These are phyloP conservation scores for Hoplodrina blanda DNA, from an alignment of 2,888 invertebrate species.

Conservation along the genomic window DNA sequence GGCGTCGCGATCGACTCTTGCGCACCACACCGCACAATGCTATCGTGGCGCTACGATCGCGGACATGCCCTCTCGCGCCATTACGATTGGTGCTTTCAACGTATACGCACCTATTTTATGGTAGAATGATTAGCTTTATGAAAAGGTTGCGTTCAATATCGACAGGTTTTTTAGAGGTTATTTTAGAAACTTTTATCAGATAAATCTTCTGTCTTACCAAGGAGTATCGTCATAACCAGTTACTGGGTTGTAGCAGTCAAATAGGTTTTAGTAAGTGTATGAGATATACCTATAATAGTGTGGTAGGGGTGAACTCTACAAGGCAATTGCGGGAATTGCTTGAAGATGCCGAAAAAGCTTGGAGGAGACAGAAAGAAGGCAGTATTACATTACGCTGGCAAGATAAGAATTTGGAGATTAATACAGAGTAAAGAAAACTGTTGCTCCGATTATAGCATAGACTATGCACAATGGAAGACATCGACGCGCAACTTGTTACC, in stretches of 20 bases:
- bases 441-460: neutral
- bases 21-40: slow-evolving; percentile 86
- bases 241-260: too few species aligned
- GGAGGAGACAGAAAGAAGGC: too few species aligned
- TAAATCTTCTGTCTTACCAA: too few species aligned
- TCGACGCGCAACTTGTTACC: too few species aligned
- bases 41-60: slow-evolving; percentile 88
- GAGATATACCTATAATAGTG: too few species aligned
- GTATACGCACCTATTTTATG: slow-evolving; percentile 81
- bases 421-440: neutral
- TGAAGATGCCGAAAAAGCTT: too few species aligned
- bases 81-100: slow-evolving; percentile 85
- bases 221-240: too few species aligned
- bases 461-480: neutral
- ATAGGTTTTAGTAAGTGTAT: too few species aligned
- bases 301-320: too few species aligned
- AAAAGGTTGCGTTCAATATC: slow-evolving; percentile 61
- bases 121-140: slow-evolving; percentile 82
- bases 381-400: too few species aligned
- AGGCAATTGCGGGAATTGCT: too few species aligned
- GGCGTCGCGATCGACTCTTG: slow-evolving; percentile 86
- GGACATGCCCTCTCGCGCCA: slow-evolving; percentile 87
- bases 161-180: slow-evolving; percentile 14
- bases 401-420: neutral
- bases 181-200: neutral